These are phyloP conservation scores for Ibidorhyncha struthersii DNA, from an alignment of 2,113 vertebrate species.

Conservation along the genomic window DNA sequence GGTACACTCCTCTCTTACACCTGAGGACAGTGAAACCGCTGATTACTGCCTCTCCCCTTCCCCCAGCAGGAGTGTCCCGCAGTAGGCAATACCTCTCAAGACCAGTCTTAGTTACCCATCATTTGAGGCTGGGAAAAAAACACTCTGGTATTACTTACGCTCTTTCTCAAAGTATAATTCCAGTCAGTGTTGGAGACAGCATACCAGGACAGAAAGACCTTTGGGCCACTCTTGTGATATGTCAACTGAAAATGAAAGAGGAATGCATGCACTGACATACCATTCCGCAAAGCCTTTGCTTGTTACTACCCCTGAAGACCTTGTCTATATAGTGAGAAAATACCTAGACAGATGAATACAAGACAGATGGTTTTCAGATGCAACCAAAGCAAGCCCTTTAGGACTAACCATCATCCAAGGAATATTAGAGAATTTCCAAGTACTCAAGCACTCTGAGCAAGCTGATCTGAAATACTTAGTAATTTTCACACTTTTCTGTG, in stretches of 20 bases:
- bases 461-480: background rate
- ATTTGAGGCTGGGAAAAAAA: background rate
- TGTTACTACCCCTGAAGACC: background rate
- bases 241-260: background rate
- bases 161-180: background rate
- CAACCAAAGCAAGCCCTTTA: background rate
- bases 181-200: background rate
- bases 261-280: background rate
- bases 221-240: background rate
- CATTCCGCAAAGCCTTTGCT: background rate
- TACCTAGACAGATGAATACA: background rate
- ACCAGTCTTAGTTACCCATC: background rate
- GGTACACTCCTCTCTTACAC: background rate
- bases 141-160: background rate
- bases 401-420: background rate
- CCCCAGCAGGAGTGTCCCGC: background rate
- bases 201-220: background rate
- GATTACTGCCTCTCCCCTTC: background rate
- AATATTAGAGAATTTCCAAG: background rate
- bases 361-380: background rate
- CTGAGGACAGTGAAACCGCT: background rate
- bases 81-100: background rate
- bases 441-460: background rate
- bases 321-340: background rate
- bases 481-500: background rate